Evolutionary conservation across 2,113 vertebrate genomes (phyloP).

Genomic region (Hemiscyllium ocellatum): DNA sequence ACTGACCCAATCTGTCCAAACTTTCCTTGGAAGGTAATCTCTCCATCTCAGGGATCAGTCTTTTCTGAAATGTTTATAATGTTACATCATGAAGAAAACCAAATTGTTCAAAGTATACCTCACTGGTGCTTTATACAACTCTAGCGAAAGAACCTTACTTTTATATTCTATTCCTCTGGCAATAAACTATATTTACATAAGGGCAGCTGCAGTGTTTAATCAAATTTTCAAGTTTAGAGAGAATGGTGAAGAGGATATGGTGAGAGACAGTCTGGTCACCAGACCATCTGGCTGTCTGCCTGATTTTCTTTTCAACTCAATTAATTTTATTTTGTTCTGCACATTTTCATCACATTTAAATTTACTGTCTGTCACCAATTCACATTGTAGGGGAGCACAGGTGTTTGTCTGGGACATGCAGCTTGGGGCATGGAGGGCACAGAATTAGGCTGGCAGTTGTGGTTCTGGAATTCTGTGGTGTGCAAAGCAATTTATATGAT

Average conservation of each 20-base stretch:
- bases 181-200: neutral
- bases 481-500: neutral
- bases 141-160: too few species aligned
- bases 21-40: too few species aligned
- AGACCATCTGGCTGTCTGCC: neutral
- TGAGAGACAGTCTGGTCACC: neutral
- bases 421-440: neutral
- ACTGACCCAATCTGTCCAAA: too few species aligned
- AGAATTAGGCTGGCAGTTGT: neutral
- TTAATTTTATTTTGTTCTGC: neutral
- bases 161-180: too few species aligned
- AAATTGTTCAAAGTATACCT: too few species aligned
- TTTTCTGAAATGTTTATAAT: too few species aligned
- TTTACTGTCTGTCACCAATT: neutral
- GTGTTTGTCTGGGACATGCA: neutral
- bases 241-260: neutral
- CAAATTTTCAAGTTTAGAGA: neutral
- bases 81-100: too few species aligned
- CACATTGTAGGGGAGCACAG: neutral
- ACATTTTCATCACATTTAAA: conserved; percentile 12
- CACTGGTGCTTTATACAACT: too few species aligned
- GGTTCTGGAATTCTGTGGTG: neutral
- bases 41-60: too few species aligned
- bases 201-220: neutral
- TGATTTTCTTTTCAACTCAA: neutral